Percentiles rank a stretch among this genome's conserved stretches.
Conservation (phyloP, 1,140 invertebrate genomes). For the Heliconius nattereri region DNA sequence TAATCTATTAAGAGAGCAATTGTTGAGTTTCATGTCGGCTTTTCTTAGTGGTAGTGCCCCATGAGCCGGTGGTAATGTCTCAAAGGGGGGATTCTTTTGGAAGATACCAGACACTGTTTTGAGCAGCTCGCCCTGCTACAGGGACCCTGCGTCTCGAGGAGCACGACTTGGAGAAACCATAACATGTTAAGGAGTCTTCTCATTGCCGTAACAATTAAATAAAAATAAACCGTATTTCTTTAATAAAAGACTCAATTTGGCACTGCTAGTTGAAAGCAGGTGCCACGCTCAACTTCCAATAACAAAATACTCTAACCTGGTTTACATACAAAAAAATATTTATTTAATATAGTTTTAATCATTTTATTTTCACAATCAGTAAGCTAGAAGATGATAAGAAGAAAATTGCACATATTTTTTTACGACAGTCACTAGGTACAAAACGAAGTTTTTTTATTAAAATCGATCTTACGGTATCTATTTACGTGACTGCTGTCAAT, state of each 20-base stretch:
- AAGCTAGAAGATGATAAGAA: neutral
- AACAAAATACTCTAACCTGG: neutral
- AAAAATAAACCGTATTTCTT: neutral
- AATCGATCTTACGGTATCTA: constrained; percentile 1
- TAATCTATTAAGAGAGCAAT: too few species aligned
- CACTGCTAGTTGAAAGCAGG: neutral
- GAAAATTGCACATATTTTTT: neutral
- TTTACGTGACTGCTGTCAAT: neutral
- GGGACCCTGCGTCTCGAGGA: too few species aligned
- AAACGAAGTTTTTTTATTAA: neutral
- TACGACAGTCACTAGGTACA: neutral
- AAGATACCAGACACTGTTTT: too few species aligned
- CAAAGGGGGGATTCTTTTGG: too few species aligned
- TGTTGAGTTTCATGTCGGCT: too few species aligned
- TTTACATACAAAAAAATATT: neutral
- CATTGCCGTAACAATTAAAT: neutral
- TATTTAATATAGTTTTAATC: too few species aligned
- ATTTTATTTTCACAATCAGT: neutral
- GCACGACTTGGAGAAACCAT: too few species aligned
- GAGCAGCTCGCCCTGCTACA: too few species aligned
- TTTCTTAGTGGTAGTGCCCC: too few species aligned
- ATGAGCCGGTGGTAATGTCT: too few species aligned
- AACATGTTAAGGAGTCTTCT: neutral
- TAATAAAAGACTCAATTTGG: neutral
- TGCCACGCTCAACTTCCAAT: neutral